A percentile compares a stretch with the other conserved stretches of the same genome.
These are phyloP conservation scores for Tangara arthus DNA, from an alignment of 2,797 vertebrate genomes.

Conservation along the genomic window DNA sequence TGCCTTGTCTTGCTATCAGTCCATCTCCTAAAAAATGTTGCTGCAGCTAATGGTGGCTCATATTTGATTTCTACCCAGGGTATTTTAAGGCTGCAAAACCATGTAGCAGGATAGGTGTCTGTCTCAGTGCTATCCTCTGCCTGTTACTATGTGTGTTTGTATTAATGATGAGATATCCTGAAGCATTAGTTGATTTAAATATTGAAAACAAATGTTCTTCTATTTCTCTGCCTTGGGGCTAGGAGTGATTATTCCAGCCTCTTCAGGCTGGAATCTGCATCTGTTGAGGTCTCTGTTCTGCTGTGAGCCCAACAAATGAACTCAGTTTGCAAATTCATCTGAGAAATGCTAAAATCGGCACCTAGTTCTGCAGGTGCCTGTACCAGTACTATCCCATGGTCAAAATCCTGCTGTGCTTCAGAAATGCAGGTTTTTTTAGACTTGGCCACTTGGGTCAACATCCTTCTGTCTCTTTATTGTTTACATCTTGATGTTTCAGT, in stretches of 20 bases:
- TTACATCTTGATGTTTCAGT: slow-evolving; percentile 18
- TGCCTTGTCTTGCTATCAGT: not conserved
- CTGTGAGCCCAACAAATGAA: not conserved
- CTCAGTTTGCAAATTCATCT: not conserved
- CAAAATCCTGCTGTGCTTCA: not conserved
- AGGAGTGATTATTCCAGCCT: slow-evolving; percentile 6
- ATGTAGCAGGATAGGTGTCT: not conserved
- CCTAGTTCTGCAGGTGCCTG: not conserved
- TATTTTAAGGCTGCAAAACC: not conserved
- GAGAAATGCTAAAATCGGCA: not conserved
- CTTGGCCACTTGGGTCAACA: not conserved
- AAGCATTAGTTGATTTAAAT: not conserved
- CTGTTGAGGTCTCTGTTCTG: not conserved
- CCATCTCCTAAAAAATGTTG: not conserved
- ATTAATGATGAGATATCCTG: not conserved
- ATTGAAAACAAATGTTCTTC: slow-evolving; percentile 34
- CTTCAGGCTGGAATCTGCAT: not conserved
- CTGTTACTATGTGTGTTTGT: not conserved
- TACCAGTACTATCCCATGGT: not conserved
- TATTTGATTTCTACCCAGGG: not conserved
- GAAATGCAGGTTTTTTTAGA: not conserved
- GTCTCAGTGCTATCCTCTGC: not conserved
- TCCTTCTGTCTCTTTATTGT: not conserved
- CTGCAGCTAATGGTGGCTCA: not conserved
- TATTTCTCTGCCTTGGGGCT: slow-evolving; percentile 6